These are phyloP conservation scores for Laterallus jamaicensis DNA, from an alignment of 2,113 vertebrate genomes.

Conservation along the genomic window DNA sequence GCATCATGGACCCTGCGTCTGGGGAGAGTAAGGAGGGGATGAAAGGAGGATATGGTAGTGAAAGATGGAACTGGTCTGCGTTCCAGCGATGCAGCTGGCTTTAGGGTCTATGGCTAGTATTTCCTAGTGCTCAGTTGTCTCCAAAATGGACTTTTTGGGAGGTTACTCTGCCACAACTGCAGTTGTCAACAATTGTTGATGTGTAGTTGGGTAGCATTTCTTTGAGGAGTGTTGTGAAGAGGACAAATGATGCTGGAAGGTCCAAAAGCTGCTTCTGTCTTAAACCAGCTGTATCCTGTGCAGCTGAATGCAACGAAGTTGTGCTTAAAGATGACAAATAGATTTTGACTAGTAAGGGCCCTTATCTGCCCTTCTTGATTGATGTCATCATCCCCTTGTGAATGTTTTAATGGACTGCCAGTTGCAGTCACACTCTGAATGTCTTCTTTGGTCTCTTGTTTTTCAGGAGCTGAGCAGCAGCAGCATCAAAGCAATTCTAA, in stretches of 20 bases:
- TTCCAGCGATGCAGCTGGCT: neutral
- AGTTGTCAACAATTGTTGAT: no score
- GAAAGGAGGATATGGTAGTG: neutral
- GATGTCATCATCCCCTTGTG: neutral
- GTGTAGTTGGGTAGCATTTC: neutral
- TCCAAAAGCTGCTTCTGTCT: neutral
- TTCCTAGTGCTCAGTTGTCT: neutral
- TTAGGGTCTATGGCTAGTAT: neutral
- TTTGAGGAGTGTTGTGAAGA: neutral
- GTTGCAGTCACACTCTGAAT: neutral
- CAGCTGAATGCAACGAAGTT: neutral
- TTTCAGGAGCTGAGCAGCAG: neutral
- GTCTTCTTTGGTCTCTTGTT: neutral
- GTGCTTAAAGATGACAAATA: neutral
- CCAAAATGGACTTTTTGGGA: neutral
- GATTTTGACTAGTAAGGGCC: neutral
- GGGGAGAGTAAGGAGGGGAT: neutral
- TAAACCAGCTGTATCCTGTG: neutral
- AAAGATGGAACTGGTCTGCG: neutral
- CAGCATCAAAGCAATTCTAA: neutral
- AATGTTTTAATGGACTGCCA: neutral
- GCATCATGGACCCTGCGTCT: rapidly evolving
- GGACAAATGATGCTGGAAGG: neutral
- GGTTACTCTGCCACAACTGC: no score
- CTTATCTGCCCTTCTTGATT: neutral